phyloP scores from a whole-genome alignment of 2,113 vertebrate genomes.

The Megaceryle torquata region DNA sequence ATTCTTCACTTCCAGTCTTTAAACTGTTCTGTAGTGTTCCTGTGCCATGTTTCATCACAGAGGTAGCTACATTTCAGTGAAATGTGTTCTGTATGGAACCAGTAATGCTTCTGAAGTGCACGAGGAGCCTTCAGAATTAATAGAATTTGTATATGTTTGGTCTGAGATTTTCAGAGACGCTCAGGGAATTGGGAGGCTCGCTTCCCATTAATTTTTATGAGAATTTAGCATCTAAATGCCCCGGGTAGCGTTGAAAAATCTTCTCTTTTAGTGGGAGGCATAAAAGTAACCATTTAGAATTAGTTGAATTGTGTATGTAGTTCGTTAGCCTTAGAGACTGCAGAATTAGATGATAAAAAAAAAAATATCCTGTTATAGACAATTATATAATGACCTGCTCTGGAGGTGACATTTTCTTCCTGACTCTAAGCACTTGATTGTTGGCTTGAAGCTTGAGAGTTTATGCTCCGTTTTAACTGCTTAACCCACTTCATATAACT shows the following conservation, averaged over 20 bases:
- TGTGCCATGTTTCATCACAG: neutral
- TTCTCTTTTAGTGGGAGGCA: slow-evolving; percentile 10
- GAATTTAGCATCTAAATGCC: slow-evolving; percentile 34
- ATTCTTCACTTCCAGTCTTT: neutral
- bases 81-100: neutral
- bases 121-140: neutral
- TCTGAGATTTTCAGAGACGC: neutral
- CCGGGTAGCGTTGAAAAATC: neutral
- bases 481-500: neutral
- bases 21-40: neutral
- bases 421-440: neutral
- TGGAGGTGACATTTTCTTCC: slow-evolving; percentile 2
- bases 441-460: neutral
- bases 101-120: neutral
- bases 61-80: neutral
- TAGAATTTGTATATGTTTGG: neutral
- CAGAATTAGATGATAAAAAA: neutral
- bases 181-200: neutral
- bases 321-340: neutral
- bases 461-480: slow-evolving; percentile 12
- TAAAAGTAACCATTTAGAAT: slow-evolving; percentile 5
- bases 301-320: neutral
- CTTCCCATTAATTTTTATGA: neutral
- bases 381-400: neutral
- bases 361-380: neutral